Conservation (phyloP, 2,888 invertebrate genomes). For the Eurytoma adleriae region DNA sequence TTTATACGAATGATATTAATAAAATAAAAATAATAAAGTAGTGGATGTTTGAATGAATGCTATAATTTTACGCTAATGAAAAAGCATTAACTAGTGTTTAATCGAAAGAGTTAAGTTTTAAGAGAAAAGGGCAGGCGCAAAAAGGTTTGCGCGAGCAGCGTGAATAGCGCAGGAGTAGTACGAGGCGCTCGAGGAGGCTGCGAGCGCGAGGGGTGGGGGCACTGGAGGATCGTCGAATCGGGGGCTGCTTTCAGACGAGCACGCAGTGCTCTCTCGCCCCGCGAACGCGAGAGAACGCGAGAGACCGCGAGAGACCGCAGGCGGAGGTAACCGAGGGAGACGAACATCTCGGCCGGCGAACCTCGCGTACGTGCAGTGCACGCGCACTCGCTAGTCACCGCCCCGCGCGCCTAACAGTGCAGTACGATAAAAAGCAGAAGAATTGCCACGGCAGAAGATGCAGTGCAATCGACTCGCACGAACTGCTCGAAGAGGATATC, state of each 20-base stretch:
- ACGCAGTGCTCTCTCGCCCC: conserved; percentile 69
- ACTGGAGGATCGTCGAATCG: conserved; percentile 62
- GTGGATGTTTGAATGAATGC: too few species aligned
- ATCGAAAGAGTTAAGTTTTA: background rate
- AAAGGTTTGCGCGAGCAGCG: conserved; percentile 4
- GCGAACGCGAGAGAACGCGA: conserved; percentile 65
- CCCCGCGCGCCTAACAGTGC: background rate
- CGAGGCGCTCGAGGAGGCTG: conserved; percentile 19
- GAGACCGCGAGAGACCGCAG: conserved; percentile 3
- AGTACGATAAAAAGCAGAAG: background rate
- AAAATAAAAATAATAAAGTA: too few species aligned
- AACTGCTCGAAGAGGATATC: too few species aligned
- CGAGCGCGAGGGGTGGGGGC: conserved; percentile 27
- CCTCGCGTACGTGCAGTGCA: conserved; percentile 3
- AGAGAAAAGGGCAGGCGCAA: background rate
- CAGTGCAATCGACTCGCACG: background rate
- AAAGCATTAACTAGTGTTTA: too few species aligned
- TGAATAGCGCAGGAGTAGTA: conserved; percentile 21
- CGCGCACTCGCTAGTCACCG: conserved; percentile 12
- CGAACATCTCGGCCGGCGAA: background rate
- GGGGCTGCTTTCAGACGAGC: conserved; percentile 65
- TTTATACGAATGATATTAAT: too few species aligned
- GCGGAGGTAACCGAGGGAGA: background rate
- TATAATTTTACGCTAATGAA: too few species aligned
- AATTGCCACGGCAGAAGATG: background rate